Evolutionary conservation across 2,113 vertebrate species (phyloP), one percentile per base, ranked within the genome.

Genomic region (Hyperopisus bebe): DNA sequence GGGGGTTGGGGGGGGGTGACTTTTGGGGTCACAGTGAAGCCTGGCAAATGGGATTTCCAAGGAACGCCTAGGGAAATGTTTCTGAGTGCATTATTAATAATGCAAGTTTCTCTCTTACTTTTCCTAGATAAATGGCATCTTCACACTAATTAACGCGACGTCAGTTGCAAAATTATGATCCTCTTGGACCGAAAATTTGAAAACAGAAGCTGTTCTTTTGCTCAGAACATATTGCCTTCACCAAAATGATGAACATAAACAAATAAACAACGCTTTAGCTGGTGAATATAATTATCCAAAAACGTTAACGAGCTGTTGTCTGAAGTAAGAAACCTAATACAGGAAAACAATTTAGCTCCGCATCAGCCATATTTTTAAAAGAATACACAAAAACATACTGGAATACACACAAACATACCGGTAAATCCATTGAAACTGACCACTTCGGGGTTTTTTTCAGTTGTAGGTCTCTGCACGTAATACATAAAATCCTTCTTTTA

Each of bases 141-240:
- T 51, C 85, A 42, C 27, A 39, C 47, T 53, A 53, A 27, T 87
- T 53, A 84, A 51, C 10, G 24, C 31, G 1, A 87, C 9, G 84
- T 86, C 48, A 86, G 11, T 50, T 86, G 85, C 11, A n/a, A 87
- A 84, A 84, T 70, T 84, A 47, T 47, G 44, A 51, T 53, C 85
- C 7, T 87, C 85, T 53, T 53, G 47, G 50, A 53, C 85, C 5
- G 13, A 80, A 42, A 80, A 80, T 80, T 80, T 80, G 31, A 80
- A 80, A 80, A 80, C 35, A 80, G 31, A 80, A 80, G 74, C 74
- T 80, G 74, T 80, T 80, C 74, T 39, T 80, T 80, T 80, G 74
- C 74, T 80, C 74, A 42, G 15, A 80, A 35, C 27, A 53, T 53
- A 51, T 86, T 51, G n/a, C 47, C 50, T 55, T 87, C 50, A 39